Evolutionary conservation across 2,797 vertebrate species (phyloP).

Genomic region (Falco biarmicus): DNA sequence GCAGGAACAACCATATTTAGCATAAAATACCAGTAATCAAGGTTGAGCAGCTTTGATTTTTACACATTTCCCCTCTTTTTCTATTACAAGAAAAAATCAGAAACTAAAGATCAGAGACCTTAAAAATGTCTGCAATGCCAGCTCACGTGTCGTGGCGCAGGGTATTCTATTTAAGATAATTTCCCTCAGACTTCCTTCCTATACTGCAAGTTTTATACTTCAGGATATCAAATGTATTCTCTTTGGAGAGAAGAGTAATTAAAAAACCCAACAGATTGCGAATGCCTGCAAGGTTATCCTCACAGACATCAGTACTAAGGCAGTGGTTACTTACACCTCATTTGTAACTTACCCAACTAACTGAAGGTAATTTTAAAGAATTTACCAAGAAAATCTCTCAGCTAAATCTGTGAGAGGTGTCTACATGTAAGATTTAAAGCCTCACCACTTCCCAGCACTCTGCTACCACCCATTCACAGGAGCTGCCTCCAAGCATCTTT

Average conservation of each 20-base stretch:
- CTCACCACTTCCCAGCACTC: neutral
- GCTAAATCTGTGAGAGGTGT: neutral
- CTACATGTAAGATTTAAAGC: neutral
- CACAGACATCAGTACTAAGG: neutral
- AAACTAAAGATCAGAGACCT: conserved; percentile 5
- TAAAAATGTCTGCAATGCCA: neutral
- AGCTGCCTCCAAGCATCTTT: neutral
- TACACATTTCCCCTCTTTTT: neutral
- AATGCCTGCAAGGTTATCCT: neutral
- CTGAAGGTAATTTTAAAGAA: neutral
- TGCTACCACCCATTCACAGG: neutral
- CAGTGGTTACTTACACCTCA: neutral
- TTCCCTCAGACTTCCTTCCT: neutral
- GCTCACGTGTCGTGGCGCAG: neutral
- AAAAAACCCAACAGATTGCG: neutral
- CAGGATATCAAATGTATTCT: neutral
- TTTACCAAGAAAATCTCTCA: neutral
- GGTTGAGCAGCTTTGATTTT: conserved; percentile 21
- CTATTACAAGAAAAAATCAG: neutral
- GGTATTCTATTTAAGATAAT: neutral
- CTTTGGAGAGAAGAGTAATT: neutral
- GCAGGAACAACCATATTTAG: conserved; percentile 23
- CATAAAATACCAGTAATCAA: conserved; percentile 46
- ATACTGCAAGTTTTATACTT: neutral
- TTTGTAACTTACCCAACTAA: neutral